Percentiles rank a stretch among this genome's conserved stretches.
Evolutionary conservation across 2,113 vertebrate species (phyloP).

Genomic region (Meriones unguiculatus): DNA sequence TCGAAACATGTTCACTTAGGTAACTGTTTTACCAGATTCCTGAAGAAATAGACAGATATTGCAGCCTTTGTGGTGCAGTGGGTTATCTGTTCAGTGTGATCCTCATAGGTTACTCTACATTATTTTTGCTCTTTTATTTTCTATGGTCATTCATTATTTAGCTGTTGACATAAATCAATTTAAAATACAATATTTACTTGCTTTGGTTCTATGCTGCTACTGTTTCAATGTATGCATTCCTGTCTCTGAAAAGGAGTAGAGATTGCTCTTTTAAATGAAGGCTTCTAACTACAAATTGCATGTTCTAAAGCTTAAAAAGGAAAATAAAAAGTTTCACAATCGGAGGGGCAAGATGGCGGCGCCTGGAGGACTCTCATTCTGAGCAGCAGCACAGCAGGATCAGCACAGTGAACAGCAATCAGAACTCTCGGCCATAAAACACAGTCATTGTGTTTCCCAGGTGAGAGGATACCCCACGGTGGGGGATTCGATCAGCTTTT

Average conservation of each 20-base stretch:
- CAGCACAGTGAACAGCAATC: no score
- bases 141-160: not conserved
- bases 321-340: not conserved
- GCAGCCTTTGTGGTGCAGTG: not conserved
- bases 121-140: not conserved
- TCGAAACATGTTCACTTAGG: not conserved
- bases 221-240: not conserved
- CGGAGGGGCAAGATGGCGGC: no score
- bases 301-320: not conserved
- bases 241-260: not conserved
- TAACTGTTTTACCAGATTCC: not conserved
- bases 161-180: not conserved
- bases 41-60: not conserved
- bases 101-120: not conserved
- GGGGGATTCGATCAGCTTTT: no score
- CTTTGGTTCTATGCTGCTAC: not conserved
- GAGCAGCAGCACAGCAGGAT: no score
- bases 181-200: not conserved
- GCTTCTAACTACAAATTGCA: not conserved
- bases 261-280: not conserved
- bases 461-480: no score
- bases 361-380: no score
- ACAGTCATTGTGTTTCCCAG: no score
- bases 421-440: no score
- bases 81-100: not conserved